These are phyloP conservation scores for Melanitta fusca DNA, from an alignment of 2,797 vertebrate genomes.

Conservation along the genomic window DNA sequence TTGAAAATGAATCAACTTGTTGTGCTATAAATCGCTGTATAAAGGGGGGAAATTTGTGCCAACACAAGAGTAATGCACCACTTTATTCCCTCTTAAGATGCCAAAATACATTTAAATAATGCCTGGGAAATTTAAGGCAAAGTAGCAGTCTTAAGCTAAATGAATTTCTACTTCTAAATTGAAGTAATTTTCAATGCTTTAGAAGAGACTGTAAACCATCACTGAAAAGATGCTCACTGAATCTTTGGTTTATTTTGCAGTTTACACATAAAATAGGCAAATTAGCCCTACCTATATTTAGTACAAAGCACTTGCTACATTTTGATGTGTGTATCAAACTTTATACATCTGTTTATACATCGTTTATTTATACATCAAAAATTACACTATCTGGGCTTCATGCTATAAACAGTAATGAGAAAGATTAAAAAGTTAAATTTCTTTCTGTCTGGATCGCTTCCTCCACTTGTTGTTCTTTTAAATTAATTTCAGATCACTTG, in stretches of 20 bases:
- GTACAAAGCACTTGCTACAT: not conserved
- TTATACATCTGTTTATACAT: too few species aligned
- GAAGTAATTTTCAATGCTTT: not conserved
- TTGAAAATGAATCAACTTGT: not conserved
- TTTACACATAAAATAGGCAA: not conserved
- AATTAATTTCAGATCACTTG: not conserved
- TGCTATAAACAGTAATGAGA: not conserved
- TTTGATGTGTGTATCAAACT: not conserved
- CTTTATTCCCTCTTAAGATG: not conserved
- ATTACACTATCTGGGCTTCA: not conserved
- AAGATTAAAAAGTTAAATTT: not conserved
- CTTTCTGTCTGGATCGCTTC: not conserved
- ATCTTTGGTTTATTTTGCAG: not conserved
- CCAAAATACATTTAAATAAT: not conserved
- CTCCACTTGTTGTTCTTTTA: not conserved
- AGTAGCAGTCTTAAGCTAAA: not conserved
- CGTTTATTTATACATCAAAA: too few species aligned
- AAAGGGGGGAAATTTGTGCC: not conserved
- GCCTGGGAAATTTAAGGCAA: not conserved
- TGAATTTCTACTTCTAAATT: not conserved
- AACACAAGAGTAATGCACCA: not conserved
- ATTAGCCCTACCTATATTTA: not conserved
- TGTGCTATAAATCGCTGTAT: not conserved
- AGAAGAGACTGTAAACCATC: not conserved
- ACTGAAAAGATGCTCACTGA: not conserved